Evolutionary conservation across 2,113 vertebrate species (phyloP), one percentile per base, ranked within the genome.

Genomic region (Heteronetta atricapilla): DNA sequence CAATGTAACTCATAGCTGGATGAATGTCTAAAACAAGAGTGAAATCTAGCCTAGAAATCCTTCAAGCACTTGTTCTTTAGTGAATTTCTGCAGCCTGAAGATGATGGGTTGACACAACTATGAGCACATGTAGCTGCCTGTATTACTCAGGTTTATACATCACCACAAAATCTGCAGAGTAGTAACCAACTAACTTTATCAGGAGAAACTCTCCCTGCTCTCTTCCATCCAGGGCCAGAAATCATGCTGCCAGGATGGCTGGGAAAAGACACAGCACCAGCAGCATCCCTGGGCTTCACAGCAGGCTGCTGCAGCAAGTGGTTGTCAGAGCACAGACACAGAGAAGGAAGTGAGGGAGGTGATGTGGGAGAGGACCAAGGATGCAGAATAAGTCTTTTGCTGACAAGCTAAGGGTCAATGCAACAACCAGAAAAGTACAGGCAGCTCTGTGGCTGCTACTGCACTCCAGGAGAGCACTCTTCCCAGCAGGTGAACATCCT

Each of bases 291-390:
- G 40, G 22, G 23, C 17, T 44, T 21, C 23, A 15, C 11, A 17
- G 48, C 5, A 28, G 34, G 23, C 16, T 53, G 33, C 48, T 56
- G 11, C 21, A 40, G 22, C 23, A 40, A 21, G 13, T 0, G 0
- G 7, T 13, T 42, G 9, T 53, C 0, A 1, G 13, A 63, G 13
- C 15, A 59, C 6, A 17, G 28, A 29, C 14, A 31, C 25, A 7
- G 6, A 3, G 13, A 26, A 40, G 52, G 36, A n/a, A 3, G 14
- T 2, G 40, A 86, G 58, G 1, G 1, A 12, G 5, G 6, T 20
- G 21, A 6, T 1, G 3, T 21, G 11, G 8, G 4, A 53, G 19
- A 69, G 31, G 8, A 36, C 15, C 28, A 18, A 38, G 40, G 8
- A 13, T 17, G 13, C 21, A 56, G 55, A 90, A 20, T 9, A 59